phyloP scores from a whole-genome alignment of 2,113 vertebrate species.

The Ranitomeya variabilis region DNA sequence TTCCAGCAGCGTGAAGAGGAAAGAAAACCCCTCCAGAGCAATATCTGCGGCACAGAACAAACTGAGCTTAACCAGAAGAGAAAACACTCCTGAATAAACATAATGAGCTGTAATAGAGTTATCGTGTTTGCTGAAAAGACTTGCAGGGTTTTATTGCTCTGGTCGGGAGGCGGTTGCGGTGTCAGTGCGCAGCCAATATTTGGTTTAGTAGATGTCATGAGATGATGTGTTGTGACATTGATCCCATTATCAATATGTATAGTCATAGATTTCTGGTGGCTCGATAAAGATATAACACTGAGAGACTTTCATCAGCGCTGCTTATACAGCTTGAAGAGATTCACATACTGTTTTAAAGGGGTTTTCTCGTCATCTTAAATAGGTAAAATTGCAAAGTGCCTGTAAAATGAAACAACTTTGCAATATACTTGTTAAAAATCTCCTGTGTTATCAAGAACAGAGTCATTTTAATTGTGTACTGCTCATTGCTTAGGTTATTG shows the following conservation, averaged over 20 bases:
- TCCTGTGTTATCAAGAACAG: no score
- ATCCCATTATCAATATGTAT: neutral
- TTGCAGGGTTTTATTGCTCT: slow-evolving; percentile 23
- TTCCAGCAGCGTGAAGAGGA: neutral
- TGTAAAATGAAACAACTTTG: no score
- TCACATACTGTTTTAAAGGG: neutral
- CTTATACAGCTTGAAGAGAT: neutral
- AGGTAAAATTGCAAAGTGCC: no score
- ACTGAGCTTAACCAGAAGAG: neutral
- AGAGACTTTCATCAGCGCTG: neutral
- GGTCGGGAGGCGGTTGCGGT: neutral
- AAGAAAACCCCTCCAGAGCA: neutral
- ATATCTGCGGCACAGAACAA: neutral
- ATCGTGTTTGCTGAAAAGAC: neutral
- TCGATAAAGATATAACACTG: neutral
- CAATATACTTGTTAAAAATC: no score
- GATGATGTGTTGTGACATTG: slow-evolving; percentile 17
- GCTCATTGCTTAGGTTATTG: no score
- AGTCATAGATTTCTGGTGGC: neutral
- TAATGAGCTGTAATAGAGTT: slow-evolving; percentile 42
- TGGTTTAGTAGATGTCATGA: neutral
- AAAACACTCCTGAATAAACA: slow-evolving; percentile 21
- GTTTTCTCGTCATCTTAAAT: no score
- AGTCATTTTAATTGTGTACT: no score
- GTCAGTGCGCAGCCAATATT: neutral